Conservation (phyloP, 1,140 invertebrate genomes). For the Cyrtorhinus lividipennis region DNA sequence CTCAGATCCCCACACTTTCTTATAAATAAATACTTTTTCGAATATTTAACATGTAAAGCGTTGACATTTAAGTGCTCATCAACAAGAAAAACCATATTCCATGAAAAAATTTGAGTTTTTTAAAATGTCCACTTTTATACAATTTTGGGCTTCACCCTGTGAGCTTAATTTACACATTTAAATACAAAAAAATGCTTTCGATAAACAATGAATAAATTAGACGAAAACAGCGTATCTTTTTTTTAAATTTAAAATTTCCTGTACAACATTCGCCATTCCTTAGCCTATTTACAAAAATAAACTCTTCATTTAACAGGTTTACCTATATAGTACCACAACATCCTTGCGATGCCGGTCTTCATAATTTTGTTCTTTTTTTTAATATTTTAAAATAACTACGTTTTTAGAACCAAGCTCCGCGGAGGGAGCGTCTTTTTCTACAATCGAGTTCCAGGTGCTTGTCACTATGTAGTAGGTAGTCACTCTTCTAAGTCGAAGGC, state of each 20-base stretch:
- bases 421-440: neutral
- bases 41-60: conserved; percentile 17
- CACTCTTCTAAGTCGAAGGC: no score
- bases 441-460: neutral
- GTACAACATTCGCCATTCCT: conserved; percentile 14
- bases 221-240: conserved; percentile 9
- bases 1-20: neutral
- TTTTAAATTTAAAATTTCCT: conserved; percentile 10
- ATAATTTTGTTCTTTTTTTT: neutral
- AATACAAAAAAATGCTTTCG: neutral
- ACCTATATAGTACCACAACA: conserved; percentile 6
- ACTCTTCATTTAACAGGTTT: conserved; percentile 14
- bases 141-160: conserved; percentile 2
- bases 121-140: conserved; percentile 1
- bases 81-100: neutral
- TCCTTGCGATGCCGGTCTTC: neutral
- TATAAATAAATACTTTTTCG: conserved; percentile 4
- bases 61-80: conserved; percentile 18
- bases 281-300: conserved; percentile 21
- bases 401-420: conserved; percentile 1
- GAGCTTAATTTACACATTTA: conserved; percentile 1
- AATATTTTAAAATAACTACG: neutral
- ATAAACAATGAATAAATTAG: conserved; percentile 12
- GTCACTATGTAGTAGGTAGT: no score
- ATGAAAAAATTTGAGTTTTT: neutral